Percentiles rank a stretch among this genome's conserved stretches.
Evolutionary conservation across 2,888 invertebrate species (phyloP).

Genomic region (Phytoseiulus persimilis): DNA sequence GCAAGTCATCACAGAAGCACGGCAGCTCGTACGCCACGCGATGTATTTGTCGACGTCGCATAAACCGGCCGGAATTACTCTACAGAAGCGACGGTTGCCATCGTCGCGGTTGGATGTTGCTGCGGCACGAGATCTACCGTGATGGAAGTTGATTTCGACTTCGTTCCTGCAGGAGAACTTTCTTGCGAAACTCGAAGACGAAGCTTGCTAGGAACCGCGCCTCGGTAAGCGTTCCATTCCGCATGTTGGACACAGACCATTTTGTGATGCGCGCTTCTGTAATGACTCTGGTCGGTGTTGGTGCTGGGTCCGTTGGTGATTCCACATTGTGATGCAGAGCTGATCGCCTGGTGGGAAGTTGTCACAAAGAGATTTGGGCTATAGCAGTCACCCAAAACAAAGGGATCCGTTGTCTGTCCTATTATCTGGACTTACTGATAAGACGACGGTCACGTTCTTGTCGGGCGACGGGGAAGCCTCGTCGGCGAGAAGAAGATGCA

Average conservation of each 20-base stretch:
- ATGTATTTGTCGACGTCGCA: not conserved
- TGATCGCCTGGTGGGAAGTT: not conserved
- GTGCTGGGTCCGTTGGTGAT: not conserved
- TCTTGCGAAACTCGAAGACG: not conserved
- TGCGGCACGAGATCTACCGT: not conserved
- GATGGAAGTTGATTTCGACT: not conserved
- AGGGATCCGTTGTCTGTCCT: not conserved
- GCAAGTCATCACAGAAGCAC: not conserved
- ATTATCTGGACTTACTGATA: not conserved
- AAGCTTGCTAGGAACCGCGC: not conserved
- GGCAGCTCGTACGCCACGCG: not conserved
- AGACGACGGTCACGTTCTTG: not conserved
- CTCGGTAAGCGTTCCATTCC: no score
- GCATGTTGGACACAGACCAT: not conserved
- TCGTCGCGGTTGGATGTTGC: not conserved
- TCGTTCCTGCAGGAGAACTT: not conserved
- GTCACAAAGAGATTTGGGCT: not conserved
- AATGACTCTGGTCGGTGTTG: not conserved
- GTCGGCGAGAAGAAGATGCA: not conserved
- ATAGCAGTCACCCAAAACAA: not conserved
- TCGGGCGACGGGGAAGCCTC: not conserved
- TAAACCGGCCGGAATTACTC: not conserved
- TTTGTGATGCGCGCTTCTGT: not conserved
- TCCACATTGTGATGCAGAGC: not conserved
- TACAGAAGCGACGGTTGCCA: not conserved